Evolutionary conservation across 2,888 invertebrate genomes (phyloP), one percentile per base, ranked within the genome.

Genomic region (Ochlodes sylvanus): DNA sequence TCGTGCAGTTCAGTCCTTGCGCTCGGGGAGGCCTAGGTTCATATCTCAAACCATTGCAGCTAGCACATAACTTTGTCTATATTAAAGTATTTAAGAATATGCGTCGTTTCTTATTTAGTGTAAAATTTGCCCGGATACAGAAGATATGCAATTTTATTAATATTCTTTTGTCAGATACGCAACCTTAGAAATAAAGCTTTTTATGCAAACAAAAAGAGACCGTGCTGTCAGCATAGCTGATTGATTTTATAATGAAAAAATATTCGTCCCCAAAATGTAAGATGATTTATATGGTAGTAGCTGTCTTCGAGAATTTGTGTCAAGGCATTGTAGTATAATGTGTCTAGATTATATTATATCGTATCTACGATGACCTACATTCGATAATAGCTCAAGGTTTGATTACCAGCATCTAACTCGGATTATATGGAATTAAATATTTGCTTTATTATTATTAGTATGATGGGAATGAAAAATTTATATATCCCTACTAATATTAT

Each of bases 181-280:
- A 47, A 47, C 44, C 44, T 9, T 47, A 2, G n/a, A 38, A 38
- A 42, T 58, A 58, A 42, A 50, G n/a, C 21, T 32, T 55, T 55
- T 32, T 9, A 10, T 54, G 14, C 32, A 54, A 54, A 41, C 63
- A 52, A 62, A 52, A 47, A n/a, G 34, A 19, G 32, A 7, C 4
- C 27, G 44, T 15, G 32, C 52, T 52, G 27, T 38, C 19, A 54
- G 54, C 5, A 0, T 15, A 14, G 5, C 42, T 55, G 63, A 55
- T 54, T 63, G 54, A 63, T 63, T 55, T 55, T 63, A 63, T 55
- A 54, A 62, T 10, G 17, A 50, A 21, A 41, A 55, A 62, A 63
- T 27, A 41, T 54, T 42, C 54, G 54, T 55, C 55, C 47, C 63
- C 54, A 63, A 63, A 27, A 17, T 27, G 50, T 62, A 27, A 7